Evolutionary conservation across 2,797 vertebrate genomes (phyloP), one percentile per base, ranked within the genome.

Genomic region (Trichosurus vulpecula): DNA sequence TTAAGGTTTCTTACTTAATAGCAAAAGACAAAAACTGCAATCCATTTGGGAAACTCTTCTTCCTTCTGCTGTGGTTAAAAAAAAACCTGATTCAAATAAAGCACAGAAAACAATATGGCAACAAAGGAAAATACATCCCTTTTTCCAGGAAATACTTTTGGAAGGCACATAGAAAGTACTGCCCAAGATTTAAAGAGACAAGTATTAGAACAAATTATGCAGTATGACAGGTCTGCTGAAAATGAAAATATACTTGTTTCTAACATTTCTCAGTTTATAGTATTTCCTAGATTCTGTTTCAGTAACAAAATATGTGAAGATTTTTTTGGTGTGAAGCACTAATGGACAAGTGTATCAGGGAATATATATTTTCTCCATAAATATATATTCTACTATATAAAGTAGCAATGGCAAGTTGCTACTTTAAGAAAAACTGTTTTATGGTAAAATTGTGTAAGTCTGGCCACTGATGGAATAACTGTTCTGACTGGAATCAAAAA

Each of bases 401-500:
- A 51, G 74, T 51, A 87, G 74, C 9, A 87, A 51, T 51, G n/a
- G n/a, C n/a, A 87, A 87, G 41, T 87, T 87, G 74, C 9, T 87
- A 51, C 74, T 87, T 47, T 51, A 25, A 51, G 8, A 87, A 87
- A 87, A 87, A 12, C 66, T 9, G 22, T 47, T 81, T 87, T 51
- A 87, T 87, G 41, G 22, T 11, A 51, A 87, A 87, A 51, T 3
- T 27, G 13, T 87, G 12, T 87, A 47, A 87, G 9, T 51, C 41
- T 87, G 41, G 25, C 22, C 14, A 31, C 35, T 90, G 94, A 58
- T 31, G 14, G 30, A 58, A 30, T 47, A 74, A n/a, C 53, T 0
- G 25, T 66, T 94, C 58, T 91, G 47, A 22, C 19, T 57, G 57
- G 91, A 89, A 61, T 91, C 53, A 53, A 90, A 94, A 92, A 61